Evolutionary conservation across 1,140 invertebrate species (phyloP), one percentile per base, ranked within the genome.

Genomic region (Arctopsyche grandis): DNA sequence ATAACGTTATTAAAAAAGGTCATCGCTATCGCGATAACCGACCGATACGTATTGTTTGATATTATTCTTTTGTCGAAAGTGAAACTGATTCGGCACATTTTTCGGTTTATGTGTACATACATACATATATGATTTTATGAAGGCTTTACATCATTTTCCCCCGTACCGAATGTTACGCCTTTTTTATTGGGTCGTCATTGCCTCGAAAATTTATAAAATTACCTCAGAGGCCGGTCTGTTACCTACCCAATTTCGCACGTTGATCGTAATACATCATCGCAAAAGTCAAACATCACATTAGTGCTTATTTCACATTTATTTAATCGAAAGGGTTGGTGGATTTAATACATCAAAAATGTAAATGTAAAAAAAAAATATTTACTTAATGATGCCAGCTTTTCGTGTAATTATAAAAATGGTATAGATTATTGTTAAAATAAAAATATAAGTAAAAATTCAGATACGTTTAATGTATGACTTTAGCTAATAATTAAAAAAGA

Each of bases 1-100:
- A n/a, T n/a, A n/a, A n/a, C n/a, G n/a, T n/a, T 60, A 9, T 60
- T 19, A 21, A 10, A 66, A 66, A 66, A 22, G n/a, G n/a, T n/a
- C n/a, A n/a, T n/a, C n/a, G 63, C 24, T 14, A 66, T 26, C 63
- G 26, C 63, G 63, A 66, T 66, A 66, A 66, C 9, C 9, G 24
- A 1, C 9, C 24, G 63, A 66, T 66, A 29, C 24, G 24, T 66
- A 66, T 66, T 66, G 63, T 66, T 66, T 66, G 63, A 26, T 66
- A 66, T 26, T 66, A 26, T 26, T 66, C 7, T n/a, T n/a, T 38
- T 38, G 3, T 38, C 29, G 29, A 19, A 12, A 66, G 14, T 5
- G 63, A 29, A 9, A 60, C 63, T 66, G 63, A 66, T 66, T 66
- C 63, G 63, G 63, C 63, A 66, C 24, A 66, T 66, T 66, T 66